Base-by-base conservation (phyloP, 2,888 invertebrate species). In the Notocelia uddmanniana region DNA sequence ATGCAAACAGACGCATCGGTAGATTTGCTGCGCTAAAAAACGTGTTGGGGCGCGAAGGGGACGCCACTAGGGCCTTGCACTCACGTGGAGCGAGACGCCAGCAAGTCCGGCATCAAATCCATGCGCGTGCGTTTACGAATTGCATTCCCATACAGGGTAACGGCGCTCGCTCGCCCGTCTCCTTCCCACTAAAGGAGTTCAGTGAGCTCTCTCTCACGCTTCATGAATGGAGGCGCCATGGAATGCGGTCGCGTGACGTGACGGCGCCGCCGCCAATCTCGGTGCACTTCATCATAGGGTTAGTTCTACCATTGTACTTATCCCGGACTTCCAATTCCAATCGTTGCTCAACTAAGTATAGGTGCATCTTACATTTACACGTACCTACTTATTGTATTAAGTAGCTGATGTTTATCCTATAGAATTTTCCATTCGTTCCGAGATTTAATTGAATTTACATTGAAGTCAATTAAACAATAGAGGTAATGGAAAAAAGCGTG, bases 201-300 rank as follows among this genome's bases (percentile, higher is more conserved):
- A 79, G 78, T 80, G 81, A 80, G 84, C 83, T 90, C 90, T 89
- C 88, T 81, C 88, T 91, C 88, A 78, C 85, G 81, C 89, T 82
- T 88, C 89, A 92, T 92, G 92, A 92, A 92, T 92, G 91, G 88
- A 92, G 91, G 89, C 90, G 89, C 88, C 89, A 82, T 90, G 95
- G 95, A 95, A 95, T 95, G 94, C 94, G 94, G 91, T 90, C 92
- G 91, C 91, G 93, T 94, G 94, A 95, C 94, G 94, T 94, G 92
- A 86, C 94, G 94, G 90, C 93, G 94, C 94, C 94, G 93, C 86
- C 89, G 88, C 92, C 91, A 92, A 93, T 92, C 92, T 92, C 89
- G 91, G 91, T 94, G 93, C 93, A 93, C 91, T 90, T 89, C 84
- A 86, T 86, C 86, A 85, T 87, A 87, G 86, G 85, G 85, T 85